Conservation (phyloP, 2,113 vertebrate genomes). For the Eubucco bourcierii region DNA sequence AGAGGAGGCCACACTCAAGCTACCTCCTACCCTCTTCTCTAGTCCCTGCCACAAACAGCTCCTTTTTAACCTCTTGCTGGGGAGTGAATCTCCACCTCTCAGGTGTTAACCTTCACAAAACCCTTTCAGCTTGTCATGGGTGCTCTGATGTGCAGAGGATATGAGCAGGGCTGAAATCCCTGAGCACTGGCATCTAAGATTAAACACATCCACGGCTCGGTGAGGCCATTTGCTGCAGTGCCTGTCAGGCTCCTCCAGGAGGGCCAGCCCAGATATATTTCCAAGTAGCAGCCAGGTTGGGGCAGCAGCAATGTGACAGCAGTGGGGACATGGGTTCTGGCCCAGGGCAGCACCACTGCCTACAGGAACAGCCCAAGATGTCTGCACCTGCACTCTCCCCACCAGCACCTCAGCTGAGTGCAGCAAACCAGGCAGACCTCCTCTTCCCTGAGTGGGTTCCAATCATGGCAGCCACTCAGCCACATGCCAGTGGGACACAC, state of each 20-base stretch:
- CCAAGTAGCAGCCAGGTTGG: slow-evolving; percentile 8
- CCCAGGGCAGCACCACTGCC: background rate
- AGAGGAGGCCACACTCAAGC: background rate
- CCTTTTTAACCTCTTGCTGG: background rate
- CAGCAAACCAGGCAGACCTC: background rate
- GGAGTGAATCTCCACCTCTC: background rate
- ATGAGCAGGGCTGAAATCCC: background rate
- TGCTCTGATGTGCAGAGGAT: background rate
- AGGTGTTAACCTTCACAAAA: background rate
- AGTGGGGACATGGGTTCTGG: background rate
- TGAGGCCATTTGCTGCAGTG: background rate
- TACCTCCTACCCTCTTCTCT: background rate
- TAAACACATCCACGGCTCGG: rapidly evolving
- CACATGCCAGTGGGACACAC: too few species aligned
- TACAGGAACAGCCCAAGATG: background rate
- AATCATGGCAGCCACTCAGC: rapidly evolving
- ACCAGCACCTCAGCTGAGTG: background rate
- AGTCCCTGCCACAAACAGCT: background rate
- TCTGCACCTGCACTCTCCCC: background rate
- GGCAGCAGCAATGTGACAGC: slow-evolving; percentile 23
- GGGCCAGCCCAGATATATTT: background rate
- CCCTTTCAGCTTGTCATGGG: background rate
- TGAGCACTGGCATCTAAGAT: rapidly evolving
- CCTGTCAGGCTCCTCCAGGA: background rate
- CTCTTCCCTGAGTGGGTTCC: background rate